phyloP scores from a whole-genome alignment of 1,140 invertebrate genomes.

The Phymastichus coffea region DNA sequence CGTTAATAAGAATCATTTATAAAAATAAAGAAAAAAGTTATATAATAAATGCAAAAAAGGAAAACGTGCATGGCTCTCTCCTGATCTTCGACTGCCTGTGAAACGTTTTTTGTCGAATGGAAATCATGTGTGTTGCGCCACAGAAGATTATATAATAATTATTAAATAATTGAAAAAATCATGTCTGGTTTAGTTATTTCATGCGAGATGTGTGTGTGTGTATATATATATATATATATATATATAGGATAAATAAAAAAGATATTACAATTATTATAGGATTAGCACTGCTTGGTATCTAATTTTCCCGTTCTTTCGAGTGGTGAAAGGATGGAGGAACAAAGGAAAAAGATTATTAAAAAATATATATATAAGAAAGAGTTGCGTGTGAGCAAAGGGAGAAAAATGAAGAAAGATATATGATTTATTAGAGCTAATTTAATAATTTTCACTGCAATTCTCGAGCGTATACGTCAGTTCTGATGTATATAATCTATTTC shows the following conservation, averaged over 20 bases:
- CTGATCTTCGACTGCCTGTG: conserved; percentile 48
- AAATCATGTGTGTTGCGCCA: conserved; percentile 28
- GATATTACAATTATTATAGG: conserved; percentile 55
- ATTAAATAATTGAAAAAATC: conserved; percentile 33
- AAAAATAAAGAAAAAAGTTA: conserved; percentile 11
- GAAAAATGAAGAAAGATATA: conserved; percentile 6
- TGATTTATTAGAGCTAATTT: conserved; percentile 49
- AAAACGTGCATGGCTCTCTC: conserved; percentile 41
- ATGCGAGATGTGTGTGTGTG: conserved; percentile 37
- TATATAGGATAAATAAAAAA: conserved; percentile 38
- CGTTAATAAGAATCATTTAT: conserved; percentile 20
- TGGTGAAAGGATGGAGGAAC: conserved; percentile 31
- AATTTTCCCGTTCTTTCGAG: conserved; percentile 49
- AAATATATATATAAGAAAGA: conserved; percentile 20
- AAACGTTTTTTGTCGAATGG: conserved; percentile 34
- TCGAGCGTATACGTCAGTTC: conserved; percentile 45
- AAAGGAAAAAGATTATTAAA: conserved; percentile 15
- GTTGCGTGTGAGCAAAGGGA: conserved; percentile 1
- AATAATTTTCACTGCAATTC: conserved; percentile 52
- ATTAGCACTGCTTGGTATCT: conserved; percentile 54
- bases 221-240: conserved; percentile 15
- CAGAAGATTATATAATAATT: conserved; percentile 24
- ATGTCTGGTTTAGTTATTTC: conserved; percentile 54
- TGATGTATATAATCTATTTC: conserved; percentile 38
- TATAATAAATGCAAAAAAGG: conserved; percentile 7